These are phyloP conservation scores for Scaptomyza montana DNA, from an alignment of 1,140 invertebrate genomes.

Conservation along the genomic window DNA sequence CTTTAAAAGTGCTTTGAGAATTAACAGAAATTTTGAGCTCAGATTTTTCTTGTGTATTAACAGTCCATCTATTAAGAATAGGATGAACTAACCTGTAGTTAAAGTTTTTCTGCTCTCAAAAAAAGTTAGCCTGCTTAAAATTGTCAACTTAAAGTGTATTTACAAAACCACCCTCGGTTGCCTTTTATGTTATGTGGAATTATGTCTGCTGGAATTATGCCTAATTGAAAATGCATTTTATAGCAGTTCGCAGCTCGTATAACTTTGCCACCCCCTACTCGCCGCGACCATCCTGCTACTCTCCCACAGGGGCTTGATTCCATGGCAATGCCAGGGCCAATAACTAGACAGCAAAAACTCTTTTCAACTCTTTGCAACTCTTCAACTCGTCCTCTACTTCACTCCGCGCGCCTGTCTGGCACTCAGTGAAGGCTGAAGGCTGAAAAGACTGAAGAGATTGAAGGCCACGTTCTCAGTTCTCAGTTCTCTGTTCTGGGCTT, in stretches of 20 bases:
- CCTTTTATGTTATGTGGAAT: constrained; percentile 9
- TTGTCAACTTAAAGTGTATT: not conserved
- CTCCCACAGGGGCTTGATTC: constrained; percentile 20
- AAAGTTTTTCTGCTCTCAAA: no score
- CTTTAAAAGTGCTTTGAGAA: no score
- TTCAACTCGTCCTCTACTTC: constrained; percentile 11
- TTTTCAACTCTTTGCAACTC: constrained; percentile 22
- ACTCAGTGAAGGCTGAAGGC: constrained; percentile 48
- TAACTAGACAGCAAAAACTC: constrained; percentile 40
- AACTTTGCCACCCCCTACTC: constrained; percentile 22
- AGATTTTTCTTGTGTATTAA: no score
- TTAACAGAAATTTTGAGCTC: no score
- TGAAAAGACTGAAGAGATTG: constrained; percentile 57
- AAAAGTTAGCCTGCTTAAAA: no score
- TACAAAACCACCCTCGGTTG: constrained; percentile 2
- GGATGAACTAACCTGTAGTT: no score
- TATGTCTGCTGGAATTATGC: constrained; percentile 64
- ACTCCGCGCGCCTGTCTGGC: constrained; percentile 67
- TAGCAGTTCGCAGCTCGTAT: constrained; percentile 58
- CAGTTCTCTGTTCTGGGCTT: constrained; percentile 39
- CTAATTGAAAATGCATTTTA: constrained; percentile 80
- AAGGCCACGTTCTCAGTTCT: constrained; percentile 62
- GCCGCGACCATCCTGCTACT: no score
- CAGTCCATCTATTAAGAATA: no score
- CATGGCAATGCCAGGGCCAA: constrained; percentile 65